Base-by-base conservation (phyloP, 2,888 invertebrate genomes). In the Dryobotodes eremita region DNA sequence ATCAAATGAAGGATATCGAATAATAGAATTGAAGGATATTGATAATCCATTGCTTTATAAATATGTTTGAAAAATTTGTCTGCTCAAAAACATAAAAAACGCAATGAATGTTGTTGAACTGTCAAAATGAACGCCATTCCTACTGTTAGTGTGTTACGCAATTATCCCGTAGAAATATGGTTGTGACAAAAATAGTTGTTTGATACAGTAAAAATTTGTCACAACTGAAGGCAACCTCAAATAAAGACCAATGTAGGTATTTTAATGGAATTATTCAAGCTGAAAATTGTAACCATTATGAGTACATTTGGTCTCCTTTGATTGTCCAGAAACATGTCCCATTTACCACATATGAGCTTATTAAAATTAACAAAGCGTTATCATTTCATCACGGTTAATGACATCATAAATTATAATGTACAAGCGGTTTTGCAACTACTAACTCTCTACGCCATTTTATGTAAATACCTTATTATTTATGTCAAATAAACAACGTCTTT, bases 381-480 rank as follows among this genome's bases (percentile, higher is more conserved):
- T 87, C 80, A 88, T 82, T 82, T 80, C 72, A 89, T 88, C 82
- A 83, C 62, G 64, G 68, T 69, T 83, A 88, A 88, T 86, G 72
- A 77, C 62, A 57, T 82, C 89, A 76, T 89, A 87, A 89, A 88
- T 90, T 86, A 84, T 83, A 80, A 85, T 77, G 73, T 78, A 82
- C 82, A 88, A 86, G 83, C 87, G 83, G 81, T 86, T 83, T 73
- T 46, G 78, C 76, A 77, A 77, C 66, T 82, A 77, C 81, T 77
- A 70, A 86, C 64, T 73, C 80, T 73, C 77, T 75, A 78, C 71
- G 48, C 55, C 59, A 69, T 77, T 89, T 88, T 88, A 89, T 89
- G 89, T 84, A 89, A 92, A 92, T 89, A 79, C 42, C 69, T 81
- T 82, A 89, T 87, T 88, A 88, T 69, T 59, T 81, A 84, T 88